These are phyloP conservation scores for Drosophila rhopaloa DNA, from an alignment of 1,140 invertebrate species.

Conservation along the genomic window DNA sequence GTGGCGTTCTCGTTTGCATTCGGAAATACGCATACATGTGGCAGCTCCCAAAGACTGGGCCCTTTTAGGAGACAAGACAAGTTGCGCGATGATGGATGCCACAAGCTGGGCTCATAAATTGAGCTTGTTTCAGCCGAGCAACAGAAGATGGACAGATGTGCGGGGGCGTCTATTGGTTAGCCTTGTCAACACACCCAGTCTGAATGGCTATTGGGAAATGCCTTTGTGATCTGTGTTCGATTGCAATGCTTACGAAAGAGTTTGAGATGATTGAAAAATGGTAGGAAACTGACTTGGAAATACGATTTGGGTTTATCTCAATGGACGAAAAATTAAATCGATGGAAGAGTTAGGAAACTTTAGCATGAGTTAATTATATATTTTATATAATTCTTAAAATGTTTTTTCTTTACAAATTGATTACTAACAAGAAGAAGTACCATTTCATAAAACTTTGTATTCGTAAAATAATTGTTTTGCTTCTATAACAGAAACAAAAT, in stretches of 20 bases:
- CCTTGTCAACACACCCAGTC: constrained; percentile 58
- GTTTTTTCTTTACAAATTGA: too few species aligned
- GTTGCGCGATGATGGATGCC: constrained; percentile 66
- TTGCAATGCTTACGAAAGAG: constrained; percentile 19
- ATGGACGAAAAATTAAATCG: not conserved
- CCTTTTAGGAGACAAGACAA: constrained; percentile 49
- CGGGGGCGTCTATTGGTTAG: constrained; percentile 48
- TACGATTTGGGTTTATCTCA: not conserved
- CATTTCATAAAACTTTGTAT: too few species aligned
- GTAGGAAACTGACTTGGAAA: not conserved
- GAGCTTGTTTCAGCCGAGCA: constrained; percentile 37
- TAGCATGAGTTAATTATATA: too few species aligned
- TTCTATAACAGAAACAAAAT: too few species aligned
- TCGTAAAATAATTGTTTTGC: too few species aligned
- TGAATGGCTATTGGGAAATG: constrained; percentile 48
- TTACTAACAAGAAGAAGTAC: too few species aligned
- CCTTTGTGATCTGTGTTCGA: constrained; percentile 20
- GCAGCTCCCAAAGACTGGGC: constrained; percentile 19
- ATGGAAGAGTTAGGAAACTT: too few species aligned
- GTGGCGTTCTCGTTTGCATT: constrained; percentile 47
- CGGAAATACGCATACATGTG: constrained; percentile 14
- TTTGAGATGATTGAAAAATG: constrained; percentile 18
- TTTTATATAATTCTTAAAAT: too few species aligned
- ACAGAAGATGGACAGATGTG: constrained; percentile 26
- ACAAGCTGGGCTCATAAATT: constrained; percentile 64